Conservation (phyloP, 2,797 vertebrate genomes). For the Sebastes variabilis region DNA sequence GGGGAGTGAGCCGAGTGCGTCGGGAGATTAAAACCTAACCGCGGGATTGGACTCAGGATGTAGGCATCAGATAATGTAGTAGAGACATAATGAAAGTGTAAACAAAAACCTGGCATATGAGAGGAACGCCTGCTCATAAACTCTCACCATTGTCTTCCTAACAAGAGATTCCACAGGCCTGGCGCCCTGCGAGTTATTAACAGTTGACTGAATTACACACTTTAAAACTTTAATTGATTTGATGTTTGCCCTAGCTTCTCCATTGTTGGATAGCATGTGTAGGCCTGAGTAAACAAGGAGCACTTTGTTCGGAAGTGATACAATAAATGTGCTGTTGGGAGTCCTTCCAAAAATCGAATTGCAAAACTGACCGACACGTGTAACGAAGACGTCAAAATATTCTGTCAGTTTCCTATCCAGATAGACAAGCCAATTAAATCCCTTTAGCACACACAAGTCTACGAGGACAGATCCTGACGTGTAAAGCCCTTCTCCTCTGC, state of each 20-base stretch:
- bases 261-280: constrained; percentile 15
- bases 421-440: constrained; percentile 45
- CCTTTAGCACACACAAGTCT: constrained; percentile 26
- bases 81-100: constrained; percentile 89
- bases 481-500: constrained; percentile 57
- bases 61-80: constrained; percentile 87
- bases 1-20: constrained; percentile 78
- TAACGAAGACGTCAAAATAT: constrained; percentile 38
- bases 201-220: constrained; percentile 81
- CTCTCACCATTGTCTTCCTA: constrained; percentile 75
- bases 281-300: constrained; percentile 24
- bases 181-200: constrained; percentile 82
- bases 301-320: constrained; percentile 5
- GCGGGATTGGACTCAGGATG: constrained; percentile 87
- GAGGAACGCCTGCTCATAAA: constrained; percentile 83
- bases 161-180: constrained; percentile 79
- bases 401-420: constrained; percentile 11
- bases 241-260: constrained; percentile 42
- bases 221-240: constrained; percentile 72
- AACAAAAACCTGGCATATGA: constrained; percentile 88
- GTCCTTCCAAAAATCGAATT: constrained; percentile 29
- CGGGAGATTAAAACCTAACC: constrained; percentile 87
- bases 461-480: constrained; percentile 44
- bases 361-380: constrained; percentile 19
- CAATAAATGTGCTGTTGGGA: constrained; percentile 11